Conservation (phyloP, 1,140 invertebrate genomes). For the Polypedilum vanderplanki region DNA sequence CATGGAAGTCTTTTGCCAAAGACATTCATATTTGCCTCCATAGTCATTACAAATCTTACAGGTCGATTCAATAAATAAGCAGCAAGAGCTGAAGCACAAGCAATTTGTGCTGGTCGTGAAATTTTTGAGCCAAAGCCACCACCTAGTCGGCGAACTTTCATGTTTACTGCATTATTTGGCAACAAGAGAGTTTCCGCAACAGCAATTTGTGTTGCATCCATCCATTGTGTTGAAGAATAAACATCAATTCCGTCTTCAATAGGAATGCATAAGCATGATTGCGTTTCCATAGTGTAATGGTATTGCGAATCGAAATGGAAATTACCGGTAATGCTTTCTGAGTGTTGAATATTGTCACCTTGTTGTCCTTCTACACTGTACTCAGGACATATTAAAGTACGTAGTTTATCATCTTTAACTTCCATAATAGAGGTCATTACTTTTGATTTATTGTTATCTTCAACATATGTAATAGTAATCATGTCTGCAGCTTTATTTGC, state of each 20-base stretch:
- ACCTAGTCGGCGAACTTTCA: conserved; percentile 53
- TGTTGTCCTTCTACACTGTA: too few relatives aligned
- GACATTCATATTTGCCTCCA: conserved; percentile 59
- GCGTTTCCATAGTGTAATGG: conserved; percentile 58
- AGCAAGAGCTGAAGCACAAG: conserved; percentile 56
- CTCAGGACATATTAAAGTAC: too few relatives aligned
- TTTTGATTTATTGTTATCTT: conserved; percentile 45
- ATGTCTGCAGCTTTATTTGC: conserved; percentile 59
- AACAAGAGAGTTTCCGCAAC: conserved; percentile 56
- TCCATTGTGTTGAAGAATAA: conserved; percentile 56
- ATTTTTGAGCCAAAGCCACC: too few relatives aligned
- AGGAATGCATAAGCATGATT: conserved; percentile 52
- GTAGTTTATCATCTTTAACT: too few relatives aligned
- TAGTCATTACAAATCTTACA: conserved; percentile 55
- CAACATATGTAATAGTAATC: too few relatives aligned
- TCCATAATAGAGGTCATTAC: too few relatives aligned
- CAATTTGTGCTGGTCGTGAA: conserved; percentile 48
- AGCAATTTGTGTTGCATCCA: conserved; percentile 55
- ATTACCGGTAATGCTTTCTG: too few relatives aligned
- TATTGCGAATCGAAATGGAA: conserved; percentile 41
- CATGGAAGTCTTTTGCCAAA: conserved; percentile 55
- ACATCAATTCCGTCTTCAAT: conserved; percentile 57
- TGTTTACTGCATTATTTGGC: conserved; percentile 52
- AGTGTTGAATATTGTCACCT: too few relatives aligned
- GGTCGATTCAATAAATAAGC: conserved; percentile 53